Base-by-base conservation (phyloP, 2,888 invertebrate genomes). In the Thereva unica region DNA sequence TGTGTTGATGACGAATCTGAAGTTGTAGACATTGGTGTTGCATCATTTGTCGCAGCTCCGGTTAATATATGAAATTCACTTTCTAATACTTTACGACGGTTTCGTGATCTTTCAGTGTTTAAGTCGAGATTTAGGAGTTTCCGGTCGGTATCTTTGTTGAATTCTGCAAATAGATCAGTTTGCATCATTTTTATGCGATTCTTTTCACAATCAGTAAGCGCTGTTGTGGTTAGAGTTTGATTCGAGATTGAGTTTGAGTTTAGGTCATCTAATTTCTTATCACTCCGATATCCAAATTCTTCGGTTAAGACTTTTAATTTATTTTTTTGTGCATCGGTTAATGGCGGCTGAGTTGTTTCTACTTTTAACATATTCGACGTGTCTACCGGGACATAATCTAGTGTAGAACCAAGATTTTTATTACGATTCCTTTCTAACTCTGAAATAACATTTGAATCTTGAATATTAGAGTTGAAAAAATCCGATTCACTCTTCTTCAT, bases 221-320 rank as follows among this genome's bases (percentile, higher is more conserved):
- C 70, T 1, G 71, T 64, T 23, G 67, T 61, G 7, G 65, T 38
- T 4, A 44, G n/a, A 37, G 8, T 8, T 37, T 50, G 9, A 37
- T n/a, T 49, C 4, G 49, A 67, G 12, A 74, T 52, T 4, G 70
- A 67, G 63, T 77, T 76, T 1, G 76, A 71, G 68, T 77, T 77
- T n/a, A 78, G 74, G 68, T 78, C 79, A 1, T 74, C 68, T 1
- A 74, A 68, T 59, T 69, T 41, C 38, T 76, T 75, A 1, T 80
- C 79, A 55, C 79, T 79, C 64, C 65, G 54, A 3, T 84, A 76
- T 63, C 84, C 85, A 70, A 85, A 88, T 75, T 89, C 88, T 0
- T 86, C 84, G 4, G 84, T 83, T 66, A 89, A 75, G 1, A 89
- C 82, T 76, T 84, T 87, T 23, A 85, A 74, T 76, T 85, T 87